phyloP scores from a whole-genome alignment of 2,113 vertebrate genomes.

The Odontophorus gujanensis region DNA sequence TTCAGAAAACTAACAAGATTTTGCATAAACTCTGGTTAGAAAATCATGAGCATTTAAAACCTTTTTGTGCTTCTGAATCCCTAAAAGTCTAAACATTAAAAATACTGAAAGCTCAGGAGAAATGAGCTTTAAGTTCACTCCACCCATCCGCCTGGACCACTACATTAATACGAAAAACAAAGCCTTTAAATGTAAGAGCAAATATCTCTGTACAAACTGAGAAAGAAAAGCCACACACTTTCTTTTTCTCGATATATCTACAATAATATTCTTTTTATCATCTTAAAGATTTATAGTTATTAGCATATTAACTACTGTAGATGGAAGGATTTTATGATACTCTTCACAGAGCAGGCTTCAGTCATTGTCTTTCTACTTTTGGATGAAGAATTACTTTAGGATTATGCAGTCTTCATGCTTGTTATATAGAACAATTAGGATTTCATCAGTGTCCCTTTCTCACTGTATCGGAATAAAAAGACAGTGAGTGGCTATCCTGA shows the following conservation, averaged over 20 bases:
- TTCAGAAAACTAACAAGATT: background rate
- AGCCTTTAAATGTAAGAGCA: conserved; percentile 22
- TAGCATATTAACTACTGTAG: conserved; percentile 82
- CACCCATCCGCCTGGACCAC: background rate
- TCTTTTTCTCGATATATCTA: conserved; percentile 25
- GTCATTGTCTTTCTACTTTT: conserved; percentile 75
- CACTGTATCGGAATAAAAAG: background rate
- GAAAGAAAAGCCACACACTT: conserved; percentile 1
- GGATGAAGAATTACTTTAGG: conserved; percentile 40
- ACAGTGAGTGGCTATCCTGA: background rate
- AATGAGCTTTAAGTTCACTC: background rate
- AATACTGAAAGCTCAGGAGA: background rate
- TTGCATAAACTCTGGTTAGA: background rate
- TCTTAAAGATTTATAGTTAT: conserved; percentile 76
- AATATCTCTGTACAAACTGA: background rate
- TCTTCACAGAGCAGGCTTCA: conserved; percentile 66
- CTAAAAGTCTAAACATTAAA: background rate
- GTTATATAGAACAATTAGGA: background rate
- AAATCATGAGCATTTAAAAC: background rate
- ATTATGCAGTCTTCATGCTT: background rate
- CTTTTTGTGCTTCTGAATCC: background rate
- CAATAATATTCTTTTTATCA: conserved; percentile 74
- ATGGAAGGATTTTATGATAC: conserved; percentile 72
- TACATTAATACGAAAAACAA: background rate
- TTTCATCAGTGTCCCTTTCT: background rate